Base-by-base conservation (phyloP, 2,113 vertebrate genomes). In the Microcebus tavaratra region DNA sequence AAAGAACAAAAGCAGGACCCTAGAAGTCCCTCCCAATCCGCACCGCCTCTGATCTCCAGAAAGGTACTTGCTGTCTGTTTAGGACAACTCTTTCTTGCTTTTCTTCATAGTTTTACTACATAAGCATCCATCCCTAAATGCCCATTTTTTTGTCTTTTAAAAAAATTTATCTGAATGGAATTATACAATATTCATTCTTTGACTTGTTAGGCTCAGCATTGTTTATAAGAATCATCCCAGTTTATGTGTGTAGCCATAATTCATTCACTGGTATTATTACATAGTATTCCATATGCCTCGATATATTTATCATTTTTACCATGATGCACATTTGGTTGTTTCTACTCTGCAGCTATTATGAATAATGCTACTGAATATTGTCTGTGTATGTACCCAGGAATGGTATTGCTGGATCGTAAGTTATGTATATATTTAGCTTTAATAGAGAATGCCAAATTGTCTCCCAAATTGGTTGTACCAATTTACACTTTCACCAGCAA, bases 1-100 rank as follows among this genome's bases (percentile, higher is more conserved):
- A 39, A 83, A 91, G 21, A 81, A 21, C 42, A 76, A 18, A 25
- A 45, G 34, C 12, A 83, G 76, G 42, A 27, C 13, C 15, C 53
- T 42, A 3, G 12, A 83, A 45, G 48, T 42, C 59, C 48, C 67
- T 79, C 53, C 68, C 21, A 59, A 85, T 61, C 59, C 23, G 42
- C 5, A 17, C 0, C 3, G 1, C 3, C 10, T 36, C 29, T 1
- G 8, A 55, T 0, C 21, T 6, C 27, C 29, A 86, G n/a, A 68
- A 59, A 31, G 2, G 17, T 61, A 29, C 50, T 45, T 48, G 25
- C 29, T 27, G 3, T 61, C 53, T 31, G 59, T 65, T 79, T 67
- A 61, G 27, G 17, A 61, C 3, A 31, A 80, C 9, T 36, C 27
- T 15, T 75, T n/a, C 20, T 90, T 39, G 39, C 10, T 76, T 57